Evolutionary conservation across 2,797 vertebrate genomes (phyloP), one percentile per base, ranked within the genome.

Genomic region (Microctenopoma stevenorrisi): DNA sequence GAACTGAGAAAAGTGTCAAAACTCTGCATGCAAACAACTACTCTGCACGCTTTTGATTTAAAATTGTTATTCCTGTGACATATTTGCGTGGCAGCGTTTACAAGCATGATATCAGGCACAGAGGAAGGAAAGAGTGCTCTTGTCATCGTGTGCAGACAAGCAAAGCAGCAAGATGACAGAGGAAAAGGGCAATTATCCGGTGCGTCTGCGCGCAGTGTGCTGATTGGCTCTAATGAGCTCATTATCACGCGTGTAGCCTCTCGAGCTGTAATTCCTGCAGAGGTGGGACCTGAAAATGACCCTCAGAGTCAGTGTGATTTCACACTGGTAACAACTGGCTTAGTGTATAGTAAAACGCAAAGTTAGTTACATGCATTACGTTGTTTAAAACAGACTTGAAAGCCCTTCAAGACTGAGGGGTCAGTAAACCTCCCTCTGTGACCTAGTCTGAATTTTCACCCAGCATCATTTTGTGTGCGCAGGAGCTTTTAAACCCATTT

Each of bases 151-250:
- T 51, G 51, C 38, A 67, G 33, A 60, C 30, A 58, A 44, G 28
- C 40, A 67, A 75, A 75, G 73, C 73, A 58, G 52, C 2, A 47
- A 42, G 64, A 68, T n/a, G 25, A 48, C 5, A 26, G 28, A 43
- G 44, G 37, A 50, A 28, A 25, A 42, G 40, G 40, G 40, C 40
- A 15, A 15, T 42, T 2, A 0, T 74, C 37, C 57, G 30, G 9
- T 16, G 18, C 14, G n/a, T 38, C 1, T 25, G 12, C 5, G 40
- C 15, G 14, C 2, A 42, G 40, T 42, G 14, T 12, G 40, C 40
- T 42, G 40, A 42, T 66, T 63, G 10, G 8, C 72, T 68, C 60
- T 84, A 83, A 86, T 68, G 74, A 86, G 74, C 73, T 84, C 63
- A 68, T 88, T 72, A 81, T 48, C 30, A 61, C 66, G 52, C 57